phyloP scores from a whole-genome alignment of 64 coral and sea anemone species.

The Hydrozoanthus tunicans region DNA sequence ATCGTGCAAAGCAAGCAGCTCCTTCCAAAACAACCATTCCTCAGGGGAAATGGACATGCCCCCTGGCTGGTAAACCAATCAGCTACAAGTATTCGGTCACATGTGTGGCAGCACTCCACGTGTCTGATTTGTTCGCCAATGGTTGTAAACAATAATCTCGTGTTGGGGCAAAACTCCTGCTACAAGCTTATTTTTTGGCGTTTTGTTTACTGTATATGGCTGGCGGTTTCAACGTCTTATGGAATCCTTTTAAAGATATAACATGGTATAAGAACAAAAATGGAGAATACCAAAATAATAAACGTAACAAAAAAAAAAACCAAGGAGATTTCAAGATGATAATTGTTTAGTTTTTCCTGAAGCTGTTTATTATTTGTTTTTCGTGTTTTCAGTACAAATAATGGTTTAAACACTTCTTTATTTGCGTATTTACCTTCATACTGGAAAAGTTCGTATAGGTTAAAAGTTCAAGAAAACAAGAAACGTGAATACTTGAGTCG shows the following conservation, averaged over 20 bases:
- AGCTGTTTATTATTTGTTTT: neutral
- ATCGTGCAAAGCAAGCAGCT: constrained; percentile 22
- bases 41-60: constrained; percentile 55
- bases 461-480: too few relatives aligned
- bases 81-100: constrained; percentile 26
- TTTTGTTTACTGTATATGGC: constrained; percentile 5
- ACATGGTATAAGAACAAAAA: constrained; percentile 2
- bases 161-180: constrained; percentile 33
- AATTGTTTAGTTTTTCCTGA: neutral
- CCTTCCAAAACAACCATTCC: constrained; percentile 56
- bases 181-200: neutral
- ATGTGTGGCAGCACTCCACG: constrained; percentile 44
- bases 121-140: constrained; percentile 46
- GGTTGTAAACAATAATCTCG: constrained; percentile 55
- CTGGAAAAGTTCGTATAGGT: too few relatives aligned
- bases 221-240: neutral
- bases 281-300: neutral
- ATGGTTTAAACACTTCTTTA: too few relatives aligned
- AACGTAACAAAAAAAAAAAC: neutral
- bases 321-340: neutral
- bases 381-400: neutral
- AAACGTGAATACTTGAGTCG: too few relatives aligned
- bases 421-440: too few relatives aligned
- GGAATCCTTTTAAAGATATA: neutral
- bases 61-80: constrained; percentile 8